Conservation (phyloP, 2,113 vertebrate genomes). For the Nannobrachium achirus region DNA sequence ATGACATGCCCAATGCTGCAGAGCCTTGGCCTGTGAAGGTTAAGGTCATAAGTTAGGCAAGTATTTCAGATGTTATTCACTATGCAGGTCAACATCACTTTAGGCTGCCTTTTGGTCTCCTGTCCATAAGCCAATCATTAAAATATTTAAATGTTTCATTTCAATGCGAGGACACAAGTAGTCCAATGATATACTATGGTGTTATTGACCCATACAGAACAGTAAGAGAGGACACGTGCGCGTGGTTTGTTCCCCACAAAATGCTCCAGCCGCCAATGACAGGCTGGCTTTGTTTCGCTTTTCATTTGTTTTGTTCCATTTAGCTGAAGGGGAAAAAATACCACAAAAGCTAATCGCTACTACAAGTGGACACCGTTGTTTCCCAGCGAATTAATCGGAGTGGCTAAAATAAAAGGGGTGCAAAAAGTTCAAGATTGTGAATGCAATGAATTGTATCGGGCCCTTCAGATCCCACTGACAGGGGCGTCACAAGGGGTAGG, state of each 20-base stretch:
- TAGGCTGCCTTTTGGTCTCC: too few relatives aligned
- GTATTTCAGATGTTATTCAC: constrained; percentile 6
- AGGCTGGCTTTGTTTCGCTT: constrained; percentile 27
- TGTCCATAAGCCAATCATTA: too few relatives aligned
- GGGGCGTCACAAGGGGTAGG: too few relatives aligned
- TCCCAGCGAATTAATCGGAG: constrained; percentile 85
- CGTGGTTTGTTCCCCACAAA: too few relatives aligned
- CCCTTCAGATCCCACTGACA: constrained; percentile 88
- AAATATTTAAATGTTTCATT: too few relatives aligned
- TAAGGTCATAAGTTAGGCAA: neutral
- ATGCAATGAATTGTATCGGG: constrained; percentile 90
- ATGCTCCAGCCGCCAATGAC: too few relatives aligned
- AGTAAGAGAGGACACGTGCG: neutral
- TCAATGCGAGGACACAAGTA: too few relatives aligned
- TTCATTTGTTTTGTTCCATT: constrained; percentile 27
- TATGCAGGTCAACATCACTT: neutral
- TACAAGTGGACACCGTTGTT: constrained; percentile 21
- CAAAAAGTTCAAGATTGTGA: constrained; percentile 91
- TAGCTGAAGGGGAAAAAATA: constrained; percentile 24
- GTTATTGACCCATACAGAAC: too few relatives aligned
- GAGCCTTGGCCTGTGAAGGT: neutral
- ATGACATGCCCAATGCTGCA: neutral
- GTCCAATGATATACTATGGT: too few relatives aligned
- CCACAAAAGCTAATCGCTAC: constrained; percentile 32
- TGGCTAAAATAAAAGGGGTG: constrained; percentile 87